Base-by-base conservation (phyloP, 2,888 invertebrate genomes). In the Limulus polyphemus region DNA sequence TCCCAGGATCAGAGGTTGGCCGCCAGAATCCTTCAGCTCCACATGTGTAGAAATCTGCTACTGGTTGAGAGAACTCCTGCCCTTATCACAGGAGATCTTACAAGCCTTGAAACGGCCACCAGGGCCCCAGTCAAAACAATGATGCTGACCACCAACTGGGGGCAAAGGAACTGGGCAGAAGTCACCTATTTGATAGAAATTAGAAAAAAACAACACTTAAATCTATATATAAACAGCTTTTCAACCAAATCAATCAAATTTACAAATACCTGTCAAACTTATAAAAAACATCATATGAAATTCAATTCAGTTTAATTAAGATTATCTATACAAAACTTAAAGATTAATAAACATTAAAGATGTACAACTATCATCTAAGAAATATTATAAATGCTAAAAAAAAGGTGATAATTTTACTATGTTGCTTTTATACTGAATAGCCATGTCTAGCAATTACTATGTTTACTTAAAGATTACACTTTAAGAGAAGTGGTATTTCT, bases 21-120 rank as follows among this genome's bases (percentile, higher is more conserved):
- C 93, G 82, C 98, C 97, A 98, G 78, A 92, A 90, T 52, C 97
- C 98, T 83, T 97, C 95, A 60, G 89, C 90, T n/a, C 94, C 95
- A 74, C 98, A 98, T 1, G 92, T 92, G 76, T 94, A 98, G 81
- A 97, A 97, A 70, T 90, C 88, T 1, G 97, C 94, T n/a, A 94
- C 89, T 62, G 85, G 84, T 74, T 91, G 88, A 0, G 94, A 92
- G 80, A 98, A 98, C 69, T 88, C 81, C 10, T 91, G 79, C n/a
- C 90, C 90, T 46, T 69, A 69, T 90, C 88, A 72, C 93, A 93
- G 57, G 84, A 82, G 64, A 93, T 92, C 77, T 92, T 91, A 75
- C 95, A 97, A 1, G 94, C 89, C 79, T 93, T 93, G 77, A 93
- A 94, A 74, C 92, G 90, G 54, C 94, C 91, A 60, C 92, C 92